These are phyloP conservation scores for Macrochelys suwanniensis DNA, from an alignment of 2,797 vertebrate genomes.

Conservation along the genomic window DNA sequence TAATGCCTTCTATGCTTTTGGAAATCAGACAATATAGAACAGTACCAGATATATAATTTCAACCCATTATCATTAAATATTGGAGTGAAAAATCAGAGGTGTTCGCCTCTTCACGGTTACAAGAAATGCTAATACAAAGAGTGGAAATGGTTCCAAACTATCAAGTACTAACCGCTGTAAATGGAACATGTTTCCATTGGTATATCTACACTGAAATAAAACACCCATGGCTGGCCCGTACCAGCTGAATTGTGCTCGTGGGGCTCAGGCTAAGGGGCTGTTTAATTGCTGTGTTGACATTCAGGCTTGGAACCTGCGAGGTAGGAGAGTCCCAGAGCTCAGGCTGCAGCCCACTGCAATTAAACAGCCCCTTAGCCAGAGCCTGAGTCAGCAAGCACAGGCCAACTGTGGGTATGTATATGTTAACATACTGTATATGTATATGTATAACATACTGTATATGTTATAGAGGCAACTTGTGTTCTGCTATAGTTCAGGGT, in stretches of 20 bases:
- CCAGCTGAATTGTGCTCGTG: background rate
- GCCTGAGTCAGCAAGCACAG: background rate
- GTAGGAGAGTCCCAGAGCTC: background rate
- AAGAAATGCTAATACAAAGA: background rate
- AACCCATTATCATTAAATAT: background rate
- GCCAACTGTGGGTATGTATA: no score
- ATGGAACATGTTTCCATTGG: background rate
- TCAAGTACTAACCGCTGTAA: background rate
- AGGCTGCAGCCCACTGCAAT: background rate
- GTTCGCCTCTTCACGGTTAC: background rate
- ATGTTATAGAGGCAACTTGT: background rate
- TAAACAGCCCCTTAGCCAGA: background rate
- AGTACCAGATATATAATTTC: background rate
- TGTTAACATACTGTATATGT: background rate
- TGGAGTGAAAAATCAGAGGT: background rate
- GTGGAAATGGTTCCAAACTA: background rate
- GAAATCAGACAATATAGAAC: background rate
- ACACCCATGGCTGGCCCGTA: fast-evolving
- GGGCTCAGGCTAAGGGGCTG: background rate
- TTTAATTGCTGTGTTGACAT: background rate
- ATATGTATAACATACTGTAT: background rate
- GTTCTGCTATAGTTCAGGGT: slow-evolving; percentile 45
- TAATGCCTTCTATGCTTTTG: background rate
- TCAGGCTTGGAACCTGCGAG: background rate
- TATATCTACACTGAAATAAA: background rate